Evolutionary conservation across 2,797 vertebrate species (phyloP), one percentile per base, ranked within the genome.

Genomic region (Columba guinea): DNA sequence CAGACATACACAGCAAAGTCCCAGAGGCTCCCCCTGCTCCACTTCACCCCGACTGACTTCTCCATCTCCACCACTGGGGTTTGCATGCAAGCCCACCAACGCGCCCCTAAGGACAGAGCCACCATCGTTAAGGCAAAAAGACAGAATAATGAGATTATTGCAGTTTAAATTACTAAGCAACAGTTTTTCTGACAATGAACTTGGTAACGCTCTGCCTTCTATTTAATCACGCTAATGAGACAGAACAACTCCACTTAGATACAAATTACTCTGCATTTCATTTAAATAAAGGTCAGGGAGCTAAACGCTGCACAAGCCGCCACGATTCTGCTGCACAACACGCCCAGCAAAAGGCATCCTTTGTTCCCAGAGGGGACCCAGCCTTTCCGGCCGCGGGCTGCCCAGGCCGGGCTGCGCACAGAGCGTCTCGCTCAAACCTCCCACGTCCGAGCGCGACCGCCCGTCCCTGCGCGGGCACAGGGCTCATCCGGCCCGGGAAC

Each of bases 211-310:
- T 86, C 52, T 80, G 89, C 74, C 88, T 84, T 83, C 86, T 32
- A 64, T 73, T 93, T 96, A 94, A 92, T 95, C 91, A 87, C 58
- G 10, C 46, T 95, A 91, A 88, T 94, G 94, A 92, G 86, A 92
- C 51, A 87, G 85, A 90, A 74, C 74, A 75, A 32, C 64, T 89
- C 74, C 48, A 65, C 68, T 90, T 80, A 87, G 58, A 64, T 69
- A 80, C 34, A 89, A 93, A 95, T 94, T 94, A 81, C 65, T 83
- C 62, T 76, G 65, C 52, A 18, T 92, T 95, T 94, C 77, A 92
- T 89, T 96, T 93, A 94, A 94, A 94, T 71, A 90, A 90, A 92
- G 84, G 91, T 92, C 94, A 81, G 64, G 22, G 62, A 71, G 65
- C 75, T 79, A 78, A 85, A 95, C 87, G 78, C 83, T 70, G 11